These are phyloP conservation scores for Ceraclea dissimilis DNA, from an alignment of 2,888 invertebrate genomes.

Conservation along the genomic window DNA sequence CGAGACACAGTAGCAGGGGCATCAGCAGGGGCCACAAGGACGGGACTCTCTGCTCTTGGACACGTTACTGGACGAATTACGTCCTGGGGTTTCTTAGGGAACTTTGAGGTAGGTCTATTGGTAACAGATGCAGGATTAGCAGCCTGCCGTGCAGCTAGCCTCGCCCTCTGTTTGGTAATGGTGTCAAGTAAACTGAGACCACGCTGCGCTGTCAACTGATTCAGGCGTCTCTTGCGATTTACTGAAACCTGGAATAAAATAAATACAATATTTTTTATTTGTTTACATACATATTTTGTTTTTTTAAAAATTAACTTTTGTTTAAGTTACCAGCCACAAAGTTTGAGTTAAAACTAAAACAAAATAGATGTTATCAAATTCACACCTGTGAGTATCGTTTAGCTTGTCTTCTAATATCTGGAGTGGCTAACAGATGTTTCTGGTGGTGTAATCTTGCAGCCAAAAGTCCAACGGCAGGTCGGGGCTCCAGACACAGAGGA, in stretches of 20 bases:
- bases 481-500: conserved; percentile 83
- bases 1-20: conserved; percentile 35
- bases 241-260: conserved; percentile 54
- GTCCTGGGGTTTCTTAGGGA: conserved; percentile 50
- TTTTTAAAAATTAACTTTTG: too few species aligned
- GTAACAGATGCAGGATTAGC: conserved; percentile 41
- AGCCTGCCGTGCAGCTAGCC: conserved; percentile 44
- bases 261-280: too few species aligned
- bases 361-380: too few species aligned
- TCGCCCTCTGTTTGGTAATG: conserved; percentile 48
- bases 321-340: too few species aligned
- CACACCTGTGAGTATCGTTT: conserved; percentile 69
- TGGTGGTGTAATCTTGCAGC: conserved; percentile 70
- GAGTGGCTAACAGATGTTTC: conserved; percentile 65
- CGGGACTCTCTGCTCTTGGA: conserved; percentile 54
- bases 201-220: conserved; percentile 73
- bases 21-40: conserved; percentile 48
- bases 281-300: too few species aligned
- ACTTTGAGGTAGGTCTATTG: conserved; percentile 43
- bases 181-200: conserved; percentile 71
- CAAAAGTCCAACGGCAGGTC: conserved; percentile 69
- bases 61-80: conserved; percentile 56
- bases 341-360: too few species aligned
- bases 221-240: conserved; percentile 81
- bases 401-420: conserved; percentile 66